Evolutionary conservation across 2,888 invertebrate species (phyloP).

Genomic region (Drosophila atripex): DNA sequence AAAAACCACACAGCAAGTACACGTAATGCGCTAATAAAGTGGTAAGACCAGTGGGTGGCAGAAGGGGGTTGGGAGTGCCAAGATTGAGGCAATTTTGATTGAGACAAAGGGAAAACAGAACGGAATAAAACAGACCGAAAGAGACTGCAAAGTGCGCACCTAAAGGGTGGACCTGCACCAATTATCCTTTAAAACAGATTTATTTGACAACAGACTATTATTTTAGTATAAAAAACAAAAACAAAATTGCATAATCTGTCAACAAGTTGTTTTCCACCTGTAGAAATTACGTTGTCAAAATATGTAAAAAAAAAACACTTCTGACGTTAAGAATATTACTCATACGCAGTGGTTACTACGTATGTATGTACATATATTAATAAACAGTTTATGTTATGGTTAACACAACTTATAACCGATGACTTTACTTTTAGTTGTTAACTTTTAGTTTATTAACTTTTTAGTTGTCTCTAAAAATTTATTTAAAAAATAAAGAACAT

Average conservation of each 20-base stretch:
- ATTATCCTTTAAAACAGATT: not conserved
- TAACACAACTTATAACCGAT: no score
- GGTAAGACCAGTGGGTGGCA: conserved; percentile 36
- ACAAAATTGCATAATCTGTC: not conserved
- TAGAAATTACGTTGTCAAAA: not conserved
- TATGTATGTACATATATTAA: no score
- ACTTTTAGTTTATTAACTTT: no score
- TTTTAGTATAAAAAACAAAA: no score
- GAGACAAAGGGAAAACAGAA: conserved; percentile 62
- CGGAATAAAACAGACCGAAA: conserved; percentile 53
- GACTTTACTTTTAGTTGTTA: no score
- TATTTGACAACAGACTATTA: no score
- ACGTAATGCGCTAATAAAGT: conserved; percentile 73
- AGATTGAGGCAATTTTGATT: conserved; percentile 73
- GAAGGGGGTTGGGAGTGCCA: conserved; percentile 40
- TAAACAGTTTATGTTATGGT: no score
- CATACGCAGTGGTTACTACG: no score
- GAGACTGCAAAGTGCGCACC: conserved; percentile 30
- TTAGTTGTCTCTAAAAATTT: no score
- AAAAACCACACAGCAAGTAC: conserved; percentile 2
- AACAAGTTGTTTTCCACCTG: not conserved
- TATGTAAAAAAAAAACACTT: no score
- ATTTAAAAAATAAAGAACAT: no score
- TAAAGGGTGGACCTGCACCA: conserved; percentile 14
- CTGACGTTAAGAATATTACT: no score